Base-by-base conservation (phyloP, 1,140 invertebrate genomes). In the Proctacanthus coquilletti region DNA sequence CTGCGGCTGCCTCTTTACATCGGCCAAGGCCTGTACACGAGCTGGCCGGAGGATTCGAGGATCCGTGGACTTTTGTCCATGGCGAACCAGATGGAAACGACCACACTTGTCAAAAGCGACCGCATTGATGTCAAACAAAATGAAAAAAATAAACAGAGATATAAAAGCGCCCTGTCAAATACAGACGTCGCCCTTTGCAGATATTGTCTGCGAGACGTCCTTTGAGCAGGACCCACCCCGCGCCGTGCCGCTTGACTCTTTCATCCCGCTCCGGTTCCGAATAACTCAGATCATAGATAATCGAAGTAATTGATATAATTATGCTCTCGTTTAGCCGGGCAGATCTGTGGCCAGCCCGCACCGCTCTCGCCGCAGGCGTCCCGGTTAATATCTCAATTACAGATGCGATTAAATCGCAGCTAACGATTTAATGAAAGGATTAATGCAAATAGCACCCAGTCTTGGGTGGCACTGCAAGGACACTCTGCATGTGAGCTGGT, bases 221-320 rank as follows among this genome's bases (percentile, higher is more conserved):
- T 27, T 27, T 27, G n/a, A n/a, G n/a, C n/a, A n/a, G n/a, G n/a
- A n/a, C n/a, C n/a, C n/a, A n/a, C n/a, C n/a, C n/a, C n/a, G n/a
- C n/a, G n/a, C n/a, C n/a, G n/a, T n/a, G n/a, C n/a, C n/a, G n/a
- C n/a, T n/a, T n/a, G n/a, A n/a, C n/a, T n/a, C n/a, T n/a, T n/a
- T n/a, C n/a, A n/a, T n/a, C n/a, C n/a, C n/a, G n/a, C n/a, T n/a
- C n/a, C n/a, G n/a, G n/a, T n/a, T n/a, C n/a, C n/a, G n/a, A n/a
- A n/a, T n/a, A n/a, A n/a, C n/a, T n/a, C n/a, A 27, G 23, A 27
- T 27, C 13, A 27, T 9, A 27, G 23, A 27, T 27, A 27, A 27
- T 27, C 23, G 23, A 27, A 27, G 23, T 27, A 27, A 27, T 27
- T 27, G 23, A 27, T 27, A 27, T 27, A 27, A 27, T 27, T 27